Percentiles rank a stretch among this genome's conserved stretches.
Conservation (phyloP, 2,113 vertebrate species). For the Probosciger aterrimus region DNA sequence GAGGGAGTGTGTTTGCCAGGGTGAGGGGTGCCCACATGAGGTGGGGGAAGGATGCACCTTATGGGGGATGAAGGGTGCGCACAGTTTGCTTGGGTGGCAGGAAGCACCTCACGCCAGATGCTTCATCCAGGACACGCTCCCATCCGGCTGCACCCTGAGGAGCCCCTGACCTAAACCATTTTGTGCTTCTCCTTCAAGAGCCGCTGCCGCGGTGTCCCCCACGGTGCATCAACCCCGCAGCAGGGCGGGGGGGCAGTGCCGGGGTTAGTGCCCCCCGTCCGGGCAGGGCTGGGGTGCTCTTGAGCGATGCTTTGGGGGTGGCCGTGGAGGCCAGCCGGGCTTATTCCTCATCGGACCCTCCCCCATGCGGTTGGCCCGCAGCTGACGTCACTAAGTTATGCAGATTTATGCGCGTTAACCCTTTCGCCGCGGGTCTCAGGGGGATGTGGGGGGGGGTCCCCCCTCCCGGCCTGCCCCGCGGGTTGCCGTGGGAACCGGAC, state of each 20-base stretch:
- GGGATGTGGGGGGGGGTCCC: background rate
- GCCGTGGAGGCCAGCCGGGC: background rate
- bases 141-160: background rate
- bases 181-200: background rate
- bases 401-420: background rate
- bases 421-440: background rate
- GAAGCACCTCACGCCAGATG: background rate
- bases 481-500: constrained; percentile 72
- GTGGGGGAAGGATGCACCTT: background rate
- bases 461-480: background rate
- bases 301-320: background rate
- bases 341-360: background rate
- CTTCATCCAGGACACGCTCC: fast-evolving
- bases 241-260: fast-evolving
- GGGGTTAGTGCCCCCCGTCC: background rate
- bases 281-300: background rate
- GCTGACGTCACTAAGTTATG: background rate
- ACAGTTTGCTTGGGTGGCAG: background rate
- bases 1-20: background rate
- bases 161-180: background rate
- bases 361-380: background rate
- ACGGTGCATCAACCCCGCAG: fast-evolving
- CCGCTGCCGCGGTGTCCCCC: background rate
- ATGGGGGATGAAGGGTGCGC: fast-evolving
- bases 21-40: background rate